Conservation (phyloP, 1,140 invertebrate genomes). For the Rhopalosiphum maidis region DNA sequence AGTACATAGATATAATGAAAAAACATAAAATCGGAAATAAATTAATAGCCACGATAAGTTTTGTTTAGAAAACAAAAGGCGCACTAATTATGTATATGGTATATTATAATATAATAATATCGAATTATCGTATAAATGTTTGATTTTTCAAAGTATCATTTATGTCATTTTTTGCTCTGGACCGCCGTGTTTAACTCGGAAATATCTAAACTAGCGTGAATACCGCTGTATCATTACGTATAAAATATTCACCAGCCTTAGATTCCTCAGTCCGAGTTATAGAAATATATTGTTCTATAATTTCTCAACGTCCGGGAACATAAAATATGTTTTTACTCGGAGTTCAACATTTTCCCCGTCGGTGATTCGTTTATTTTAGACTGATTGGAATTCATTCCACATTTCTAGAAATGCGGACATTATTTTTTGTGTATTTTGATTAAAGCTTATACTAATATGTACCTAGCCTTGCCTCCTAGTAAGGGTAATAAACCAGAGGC, state of each 20-base stretch:
- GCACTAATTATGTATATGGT: too few relatives aligned
- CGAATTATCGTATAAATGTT: not conserved
- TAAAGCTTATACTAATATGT: too few relatives aligned
- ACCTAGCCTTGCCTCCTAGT: too few relatives aligned
- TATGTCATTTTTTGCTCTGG: not conserved
- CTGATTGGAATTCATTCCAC: not conserved
- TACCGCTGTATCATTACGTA: not conserved
- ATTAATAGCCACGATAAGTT: too few relatives aligned
- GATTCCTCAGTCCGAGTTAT: not conserved
- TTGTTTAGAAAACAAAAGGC: too few relatives aligned
- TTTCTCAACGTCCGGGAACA: not conserved
- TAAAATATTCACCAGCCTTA: not conserved
- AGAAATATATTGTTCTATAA: not conserved
- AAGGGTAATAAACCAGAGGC: too few relatives aligned
- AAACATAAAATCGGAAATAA: too few relatives aligned
- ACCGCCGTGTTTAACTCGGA: not conserved
- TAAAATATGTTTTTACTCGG: too few relatives aligned
- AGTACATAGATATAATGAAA: too few relatives aligned
- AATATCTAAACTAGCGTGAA: not conserved
- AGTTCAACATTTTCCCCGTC: too few relatives aligned
- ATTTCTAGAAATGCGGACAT: not conserved
- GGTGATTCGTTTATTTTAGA: not conserved
- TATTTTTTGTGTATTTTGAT: not conserved
- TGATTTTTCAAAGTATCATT: not conserved
- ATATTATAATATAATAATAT: not conserved